phyloP scores from a whole-genome alignment of 2,888 invertebrate species.

The Dasypolia templi region DNA sequence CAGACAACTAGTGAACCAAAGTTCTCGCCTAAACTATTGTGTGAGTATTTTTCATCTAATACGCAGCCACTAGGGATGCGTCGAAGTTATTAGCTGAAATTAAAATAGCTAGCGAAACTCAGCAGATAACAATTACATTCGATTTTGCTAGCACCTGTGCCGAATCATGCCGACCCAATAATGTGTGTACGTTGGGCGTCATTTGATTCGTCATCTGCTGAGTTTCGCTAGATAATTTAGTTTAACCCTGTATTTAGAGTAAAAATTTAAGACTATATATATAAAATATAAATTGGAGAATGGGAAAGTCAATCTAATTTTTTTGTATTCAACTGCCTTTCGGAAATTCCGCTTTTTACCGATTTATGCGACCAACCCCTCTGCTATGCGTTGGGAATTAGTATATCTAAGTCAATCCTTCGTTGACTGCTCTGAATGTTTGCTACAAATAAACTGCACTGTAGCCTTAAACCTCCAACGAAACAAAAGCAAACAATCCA shows the following conservation, averaged over 20 bases:
- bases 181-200: background rate
- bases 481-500: constrained; percentile 40
- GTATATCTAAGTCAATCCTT: background rate
- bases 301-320: too few relatives aligned
- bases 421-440: background rate
- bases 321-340: background rate
- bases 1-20: constrained; percentile 83
- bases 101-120: too few relatives aligned
- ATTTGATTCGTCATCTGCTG: background rate
- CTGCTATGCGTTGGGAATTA: too few relatives aligned
- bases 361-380: background rate
- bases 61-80: background rate
- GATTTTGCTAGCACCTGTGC: too few relatives aligned
- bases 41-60: constrained; percentile 74
- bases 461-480: background rate
- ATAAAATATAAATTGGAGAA: too few relatives aligned
- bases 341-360: background rate
- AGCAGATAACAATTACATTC: too few relatives aligned
- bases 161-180: too few relatives aligned
- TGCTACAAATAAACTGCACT: background rate
- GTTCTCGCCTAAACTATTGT: constrained; percentile 84
- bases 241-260: background rate
- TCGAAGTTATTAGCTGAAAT: background rate
- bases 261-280: too few relatives aligned
- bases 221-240: background rate